Percentiles rank a stretch among this genome's conserved stretches.
Evolutionary conservation across 1,140 invertebrate species (phyloP).

Genomic region (Drosophila lacertosa): DNA sequence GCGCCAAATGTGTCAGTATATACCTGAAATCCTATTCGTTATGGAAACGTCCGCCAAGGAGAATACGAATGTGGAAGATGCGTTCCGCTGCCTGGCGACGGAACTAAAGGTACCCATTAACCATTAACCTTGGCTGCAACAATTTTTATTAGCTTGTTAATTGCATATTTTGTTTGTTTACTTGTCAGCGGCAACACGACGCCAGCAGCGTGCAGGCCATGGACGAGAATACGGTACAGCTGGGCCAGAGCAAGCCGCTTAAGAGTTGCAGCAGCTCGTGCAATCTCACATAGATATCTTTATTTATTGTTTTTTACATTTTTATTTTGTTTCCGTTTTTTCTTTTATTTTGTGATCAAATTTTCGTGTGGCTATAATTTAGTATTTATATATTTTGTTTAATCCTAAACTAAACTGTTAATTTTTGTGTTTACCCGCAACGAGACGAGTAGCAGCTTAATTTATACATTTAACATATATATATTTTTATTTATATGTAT

Average conservation of each 20-base stretch:
- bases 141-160: not conserved
- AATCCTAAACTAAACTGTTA: conserved; percentile 52
- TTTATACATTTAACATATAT: conserved; percentile 62
- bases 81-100: conserved; percentile 94
- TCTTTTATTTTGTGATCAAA: conserved; percentile 69
- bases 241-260: conserved; percentile 78
- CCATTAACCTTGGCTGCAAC: not conserved
- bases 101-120: conserved; percentile 90
- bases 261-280: conserved; percentile 82
- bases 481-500: conserved; percentile 37
- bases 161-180: not conserved
- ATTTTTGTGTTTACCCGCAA: conserved; percentile 40
- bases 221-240: conserved; percentile 67
- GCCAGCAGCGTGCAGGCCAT: conserved; percentile 61
- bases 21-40: conserved; percentile 92
- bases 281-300: conserved; percentile 73
- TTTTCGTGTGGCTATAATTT: conserved; percentile 73
- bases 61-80: conserved; percentile 96
- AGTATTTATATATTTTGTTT: conserved; percentile 51
- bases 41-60: conserved; percentile 97
- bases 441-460: conserved; percentile 32
- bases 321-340: conserved; percentile 10
- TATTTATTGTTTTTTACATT: not conserved
- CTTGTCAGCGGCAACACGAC: conserved; percentile 69
- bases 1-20: conserved; percentile 92